Evolutionary conservation across 64 coral and sea anemone species (phyloP), one percentile per base, ranked within the genome.

Genomic region (Montipora capricornis): DNA sequence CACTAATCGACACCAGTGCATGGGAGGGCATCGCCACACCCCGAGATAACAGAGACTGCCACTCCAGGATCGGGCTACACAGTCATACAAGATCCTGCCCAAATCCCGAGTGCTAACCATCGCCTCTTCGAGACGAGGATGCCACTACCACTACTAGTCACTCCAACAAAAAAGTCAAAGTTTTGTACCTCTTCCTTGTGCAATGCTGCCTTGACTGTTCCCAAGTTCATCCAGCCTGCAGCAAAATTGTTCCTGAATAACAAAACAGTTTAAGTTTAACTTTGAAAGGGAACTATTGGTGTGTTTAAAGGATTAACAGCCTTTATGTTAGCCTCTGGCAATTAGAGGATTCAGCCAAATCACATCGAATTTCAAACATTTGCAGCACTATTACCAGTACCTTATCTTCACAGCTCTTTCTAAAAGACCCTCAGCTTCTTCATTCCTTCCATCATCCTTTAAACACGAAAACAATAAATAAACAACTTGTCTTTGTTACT

Each of bases 151-250:
- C 37, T 37, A 37, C 37, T 37, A 37, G 37, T 61, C 24, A 61
- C 24, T 17, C 9, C 47, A 68, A 44, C 20, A 62, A 5, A 12
- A 14, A 83, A 22, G 16, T 78, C 3, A 78, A 47, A 78, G 76
- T 24, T 10, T 44, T 49, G 55, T 47, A 94, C 95, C 81, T 94
- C 45, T 67, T 49, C 74, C 80, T 97, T 97, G 16, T 97, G 86
- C 45, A 97, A 84, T 24, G 95, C 95, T 1, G 92, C 95, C 80
- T 97, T 97, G 47, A 97, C 92, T 47, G 95, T 97, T 24, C 95
- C 95, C 5, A 97, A 78, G 89, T 97, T 97, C 95, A 97, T 97
- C 95, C 95, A 97, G 16, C 95, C 95, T 60, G 95, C 92, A 71
- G 95, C 88, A 79, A 97, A 97, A 2, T 89, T 70, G 66, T 94